A percentile compares a stretch with the other conserved stretches of the same genome.
phyloP scores from a whole-genome alignment of 2,888 invertebrate genomes.

The Globia sparganii region DNA sequence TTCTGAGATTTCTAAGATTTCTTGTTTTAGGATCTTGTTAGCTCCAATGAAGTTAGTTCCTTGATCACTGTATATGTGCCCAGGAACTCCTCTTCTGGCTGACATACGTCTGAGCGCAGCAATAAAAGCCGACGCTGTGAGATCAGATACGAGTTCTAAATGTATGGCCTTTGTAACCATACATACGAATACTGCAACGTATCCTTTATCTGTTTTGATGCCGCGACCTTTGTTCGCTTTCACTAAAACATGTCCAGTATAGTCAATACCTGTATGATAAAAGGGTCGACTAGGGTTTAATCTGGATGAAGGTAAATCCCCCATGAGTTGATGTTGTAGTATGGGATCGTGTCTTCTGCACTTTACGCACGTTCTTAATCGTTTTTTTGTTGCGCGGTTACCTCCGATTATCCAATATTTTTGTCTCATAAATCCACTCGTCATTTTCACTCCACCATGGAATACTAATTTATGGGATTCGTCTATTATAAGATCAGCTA shows the following conservation, averaged over 20 bases:
- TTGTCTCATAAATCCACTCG: neutral
- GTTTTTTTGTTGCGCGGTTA: too few species aligned
- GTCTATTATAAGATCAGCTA: constrained; percentile 24
- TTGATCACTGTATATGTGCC: constrained; percentile 25
- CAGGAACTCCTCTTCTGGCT: constrained; percentile 27
- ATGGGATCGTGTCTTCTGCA: neutral
- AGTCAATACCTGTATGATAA: constrained; percentile 34
- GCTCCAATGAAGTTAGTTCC: constrained; percentile 35
- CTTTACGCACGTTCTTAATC: too few species aligned
- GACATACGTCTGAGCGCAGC: constrained; percentile 12
- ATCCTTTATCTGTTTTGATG: constrained; percentile 14
- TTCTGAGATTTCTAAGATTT: constrained; percentile 8
- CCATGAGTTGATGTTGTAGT: constrained; percentile 6
- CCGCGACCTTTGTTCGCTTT: constrained; percentile 1
- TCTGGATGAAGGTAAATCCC: constrained; percentile 18
- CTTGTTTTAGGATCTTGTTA: constrained; percentile 28
- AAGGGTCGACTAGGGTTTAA: constrained; percentile 31
- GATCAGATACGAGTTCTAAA: too few species aligned
- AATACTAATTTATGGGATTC: constrained; percentile 21
- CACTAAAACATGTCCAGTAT: constrained; percentile 26
- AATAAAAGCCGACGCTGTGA: too few species aligned
- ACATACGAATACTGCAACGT: constrained; percentile 11
- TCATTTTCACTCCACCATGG: constrained; percentile 30
- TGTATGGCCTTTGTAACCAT: too few species aligned
- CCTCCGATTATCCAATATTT: too few species aligned